A percentile compares a stretch with the other conserved stretches of the same genome.
These are phyloP conservation scores for Choloepus didactylus DNA, from an alignment of 2,797 vertebrate genomes.

Conservation along the genomic window DNA sequence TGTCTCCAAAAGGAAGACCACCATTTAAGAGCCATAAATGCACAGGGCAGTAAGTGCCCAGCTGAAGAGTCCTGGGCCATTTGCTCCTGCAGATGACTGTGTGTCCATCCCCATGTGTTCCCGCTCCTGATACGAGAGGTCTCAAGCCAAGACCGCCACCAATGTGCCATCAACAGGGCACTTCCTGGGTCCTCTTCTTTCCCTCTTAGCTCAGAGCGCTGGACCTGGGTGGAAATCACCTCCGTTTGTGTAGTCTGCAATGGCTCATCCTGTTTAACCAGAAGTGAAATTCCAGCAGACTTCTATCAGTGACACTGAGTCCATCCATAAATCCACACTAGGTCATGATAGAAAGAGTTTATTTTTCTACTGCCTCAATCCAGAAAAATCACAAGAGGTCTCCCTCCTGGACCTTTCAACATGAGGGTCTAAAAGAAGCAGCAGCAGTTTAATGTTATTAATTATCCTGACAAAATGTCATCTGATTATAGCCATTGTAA, in stretches of 20 bases:
- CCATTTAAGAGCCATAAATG: background rate
- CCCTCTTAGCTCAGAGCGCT: background rate
- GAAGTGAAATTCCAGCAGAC: background rate
- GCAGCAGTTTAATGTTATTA: background rate
- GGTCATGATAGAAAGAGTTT: background rate
- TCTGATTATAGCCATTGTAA: constrained; percentile 44
- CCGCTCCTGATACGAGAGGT: background rate
- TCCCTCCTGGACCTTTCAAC: background rate
- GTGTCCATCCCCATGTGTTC: background rate
- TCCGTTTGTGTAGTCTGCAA: background rate
- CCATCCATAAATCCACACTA: background rate
- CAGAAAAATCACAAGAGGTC: background rate
- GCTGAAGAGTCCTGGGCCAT: background rate
- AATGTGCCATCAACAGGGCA: background rate
- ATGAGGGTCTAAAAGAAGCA: constrained; percentile 15
- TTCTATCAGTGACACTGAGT: background rate
- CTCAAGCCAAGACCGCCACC: background rate
- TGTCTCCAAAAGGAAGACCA: background rate
- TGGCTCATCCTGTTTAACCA: background rate
- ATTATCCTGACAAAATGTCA: constrained; percentile 31
- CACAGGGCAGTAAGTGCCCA: background rate
- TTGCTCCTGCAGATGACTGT: background rate
- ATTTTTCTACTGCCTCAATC: constrained; percentile 24
- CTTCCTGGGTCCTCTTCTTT: background rate
- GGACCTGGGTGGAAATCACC: background rate